Base-by-base conservation (phyloP, 1,140 invertebrate species). In the Drosophila baimaii region DNA sequence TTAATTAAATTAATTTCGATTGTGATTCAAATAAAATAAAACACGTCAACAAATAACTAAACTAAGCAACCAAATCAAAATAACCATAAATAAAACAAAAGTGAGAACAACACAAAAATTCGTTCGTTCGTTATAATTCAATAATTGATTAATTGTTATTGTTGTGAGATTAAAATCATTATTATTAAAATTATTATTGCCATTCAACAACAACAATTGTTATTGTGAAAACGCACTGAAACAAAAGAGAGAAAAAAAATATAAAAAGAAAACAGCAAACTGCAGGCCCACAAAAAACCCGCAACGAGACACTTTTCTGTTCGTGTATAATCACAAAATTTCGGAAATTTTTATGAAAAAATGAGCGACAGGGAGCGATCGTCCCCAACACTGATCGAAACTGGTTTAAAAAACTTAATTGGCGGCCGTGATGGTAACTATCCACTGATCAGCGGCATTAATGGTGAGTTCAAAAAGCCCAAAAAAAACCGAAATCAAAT, bases 301-400 rank as follows among this genome's bases (percentile, higher is more conserved):
- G 41, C 59, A 76, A 76, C 31, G 33, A 69, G 43, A 78, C 54
- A 39, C 52, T 64, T 39, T 55, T 78, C 57, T 71, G 77, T 89
- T 90, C 77, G 81, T 90, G 91, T 80, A 90, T 89, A 84, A 86
- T 90, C 83, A 85, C 79, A 89, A 79, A 90, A 76, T 68, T 88
- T 80, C 64, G 79, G 70, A 85, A 52, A 79, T 90, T 92, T 92
- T 80, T 92, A 92, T 92, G 91, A 92, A 81, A 92, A 94, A 94
- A 95, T 95, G 95, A 95, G 95, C 93, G 95, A 95, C 94, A 95
- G 95, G 94, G 95, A 95, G 94, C 94, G 95, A 93, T 95, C 95
- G 92, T 95, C 95, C 93, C 95, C 95, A 92, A 95, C 94, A 93
- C 94, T 95, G 92, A 94, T 95, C 93, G 95, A 95, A 94, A 95